Base-by-base conservation (phyloP, 2,888 invertebrate genomes). In the Melieria picta region DNA sequence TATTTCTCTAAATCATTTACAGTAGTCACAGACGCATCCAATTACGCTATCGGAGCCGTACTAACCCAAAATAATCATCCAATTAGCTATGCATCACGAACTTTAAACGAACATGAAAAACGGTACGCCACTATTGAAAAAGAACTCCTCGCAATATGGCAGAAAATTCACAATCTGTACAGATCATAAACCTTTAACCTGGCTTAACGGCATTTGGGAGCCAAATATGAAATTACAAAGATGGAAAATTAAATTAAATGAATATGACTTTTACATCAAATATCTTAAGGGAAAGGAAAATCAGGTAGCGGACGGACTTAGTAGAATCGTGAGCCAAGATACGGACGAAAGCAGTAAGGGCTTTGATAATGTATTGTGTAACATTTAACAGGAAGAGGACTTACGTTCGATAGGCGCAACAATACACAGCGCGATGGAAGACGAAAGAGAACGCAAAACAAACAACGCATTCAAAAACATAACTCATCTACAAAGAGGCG, bases 201-300 rank as follows among this genome's bases (percentile, higher is more conserved):
- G 70, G 60, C 16, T 65, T 7, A 56, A 68, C 48, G 57, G 46
- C 10, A 16, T 72, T 0, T 58, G 85, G 75, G 84, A 86, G 11
- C 84, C 84, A 1, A 83, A 81, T 52, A 81, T 81, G 0, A 79
- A 84, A 71, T 72, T 85, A 9, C 81, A 79, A 10, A 63, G 73
- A 3, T 71, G 70, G 73, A 67, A 67, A 55, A 58, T 71, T 10
- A 73, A 58, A 52, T 60, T 62, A 10, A 63, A 66, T 7, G 72
- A 74, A 57, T 74, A 62, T 50, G 70, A 72, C 16, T 67, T 60
- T 66, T 60, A 74, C 56, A 65, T 71, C 4, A 67, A 69, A 57
- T 62, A 70, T 50, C 43, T 70, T 7, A 62, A 63, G 10, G 69
- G 69, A 9, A 69, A 45, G 45, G 69, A 69, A 52, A 69, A 69